These are phyloP conservation scores for Zaprionus gabonicus DNA, from an alignment of 1,140 invertebrate genomes.

Conservation along the genomic window DNA sequence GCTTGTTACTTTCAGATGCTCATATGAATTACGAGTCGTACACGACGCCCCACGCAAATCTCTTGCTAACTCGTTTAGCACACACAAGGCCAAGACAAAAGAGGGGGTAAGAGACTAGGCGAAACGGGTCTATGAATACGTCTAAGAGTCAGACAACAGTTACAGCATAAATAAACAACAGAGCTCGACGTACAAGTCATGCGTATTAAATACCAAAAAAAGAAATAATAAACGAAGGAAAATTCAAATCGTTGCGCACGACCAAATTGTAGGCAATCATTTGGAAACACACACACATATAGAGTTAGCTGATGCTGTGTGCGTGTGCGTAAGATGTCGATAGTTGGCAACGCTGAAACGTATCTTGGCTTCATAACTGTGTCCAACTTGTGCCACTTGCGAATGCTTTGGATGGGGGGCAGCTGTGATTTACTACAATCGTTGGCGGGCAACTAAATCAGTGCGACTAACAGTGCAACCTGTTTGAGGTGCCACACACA, in stretches of 20 bases:
- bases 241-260: constrained; percentile 74
- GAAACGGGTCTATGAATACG: constrained; percentile 48
- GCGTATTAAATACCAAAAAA: constrained; percentile 72
- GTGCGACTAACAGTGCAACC: constrained; percentile 81
- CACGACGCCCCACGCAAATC: constrained; percentile 40
- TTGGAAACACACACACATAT: constrained; percentile 61
- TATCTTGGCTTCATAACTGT: constrained; percentile 35
- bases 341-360: constrained; percentile 51
- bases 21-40: constrained; percentile 30
- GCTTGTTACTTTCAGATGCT: constrained; percentile 6
- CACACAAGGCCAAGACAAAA: constrained; percentile 5
- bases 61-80: constrained; percentile 37
- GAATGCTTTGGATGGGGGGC: constrained; percentile 47
- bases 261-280: constrained; percentile 78
- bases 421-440: constrained; percentile 61
- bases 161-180: constrained; percentile 70
- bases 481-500: constrained; percentile 50
- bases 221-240: constrained; percentile 40
- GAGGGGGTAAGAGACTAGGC: not conserved
- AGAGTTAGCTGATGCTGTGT: not conserved
- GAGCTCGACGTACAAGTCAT: constrained; percentile 60
- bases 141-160: constrained; percentile 52
- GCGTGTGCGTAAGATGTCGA: constrained; percentile 45
- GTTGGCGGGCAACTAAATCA: constrained; percentile 62
- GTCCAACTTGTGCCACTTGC: constrained; percentile 59